Conservation (phyloP, 2,797 vertebrate genomes). For the Myotis daubentonii region DNA sequence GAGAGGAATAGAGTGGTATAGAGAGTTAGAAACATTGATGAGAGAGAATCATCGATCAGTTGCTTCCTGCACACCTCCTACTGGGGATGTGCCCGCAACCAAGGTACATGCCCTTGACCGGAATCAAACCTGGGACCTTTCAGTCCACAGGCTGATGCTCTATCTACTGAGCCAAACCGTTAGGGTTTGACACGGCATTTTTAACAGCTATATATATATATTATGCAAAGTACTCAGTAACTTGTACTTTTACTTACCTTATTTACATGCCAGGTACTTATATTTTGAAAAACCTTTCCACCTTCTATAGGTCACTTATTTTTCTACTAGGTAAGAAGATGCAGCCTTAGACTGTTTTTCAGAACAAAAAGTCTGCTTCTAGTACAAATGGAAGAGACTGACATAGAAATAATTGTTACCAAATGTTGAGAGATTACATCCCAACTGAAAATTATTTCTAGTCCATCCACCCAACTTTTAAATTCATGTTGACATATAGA, state of each 20-base stretch:
- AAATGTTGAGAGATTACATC: constrained; percentile 22
- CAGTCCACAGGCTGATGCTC: too few species aligned
- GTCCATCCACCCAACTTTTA: neutral
- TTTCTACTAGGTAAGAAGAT: constrained; percentile 43
- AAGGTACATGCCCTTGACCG: too few species aligned
- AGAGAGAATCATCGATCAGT: too few species aligned
- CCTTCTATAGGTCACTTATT: constrained; percentile 25
- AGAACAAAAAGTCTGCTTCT: constrained; percentile 53
- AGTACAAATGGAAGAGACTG: constrained; percentile 36
- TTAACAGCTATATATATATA: neutral
- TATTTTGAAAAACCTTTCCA: constrained; percentile 48
- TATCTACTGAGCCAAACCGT: too few species aligned
- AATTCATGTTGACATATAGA: neutral
- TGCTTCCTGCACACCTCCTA: too few species aligned
- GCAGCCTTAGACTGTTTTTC: constrained; percentile 1
- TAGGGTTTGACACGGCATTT: too few species aligned
- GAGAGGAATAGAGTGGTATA: too few species aligned
- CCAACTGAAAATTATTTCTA: constrained; percentile 51
- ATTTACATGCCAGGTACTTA: neutral
- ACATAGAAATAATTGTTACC: constrained; percentile 43
- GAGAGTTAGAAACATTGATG: too few species aligned
- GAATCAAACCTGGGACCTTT: too few species aligned
- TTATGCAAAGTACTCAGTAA: constrained; percentile 11
- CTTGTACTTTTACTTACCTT: constrained; percentile 23
- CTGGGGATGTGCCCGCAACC: too few species aligned